A percentile compares a stretch with the other conserved stretches of the same genome.
Evolutionary conservation across 2,797 vertebrate genomes (phyloP).

Genomic region (Silurus aristotelis): DNA sequence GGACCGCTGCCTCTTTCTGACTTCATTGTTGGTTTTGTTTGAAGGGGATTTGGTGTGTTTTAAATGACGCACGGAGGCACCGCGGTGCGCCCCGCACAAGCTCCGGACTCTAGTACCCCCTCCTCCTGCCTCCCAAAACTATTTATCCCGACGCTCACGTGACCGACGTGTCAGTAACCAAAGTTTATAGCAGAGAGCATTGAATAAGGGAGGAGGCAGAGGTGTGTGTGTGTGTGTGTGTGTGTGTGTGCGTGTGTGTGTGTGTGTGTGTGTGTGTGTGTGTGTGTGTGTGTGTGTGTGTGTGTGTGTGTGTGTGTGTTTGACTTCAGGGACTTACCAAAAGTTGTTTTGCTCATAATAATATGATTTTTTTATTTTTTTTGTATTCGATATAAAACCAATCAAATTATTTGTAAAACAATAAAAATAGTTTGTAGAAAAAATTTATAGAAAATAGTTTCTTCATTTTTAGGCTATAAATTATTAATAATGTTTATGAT

Average conservation of each 20-base stretch:
- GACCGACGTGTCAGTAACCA: slow-evolving; percentile 70
- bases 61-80: slow-evolving; percentile 64
- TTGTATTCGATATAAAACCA: not conserved
- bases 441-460: not conserved
- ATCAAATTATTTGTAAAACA: not conserved
- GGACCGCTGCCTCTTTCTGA: slow-evolving; percentile 59
- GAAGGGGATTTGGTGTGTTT: not conserved
- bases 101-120: slow-evolving; percentile 68
- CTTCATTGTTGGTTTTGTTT: slow-evolving; percentile 35
- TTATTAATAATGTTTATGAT: not conserved
- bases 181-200: slow-evolving; percentile 45
- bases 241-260: not conserved
- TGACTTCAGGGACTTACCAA: slow-evolving; percentile 1
- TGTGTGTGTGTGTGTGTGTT: not conserved
- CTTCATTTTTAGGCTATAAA: not conserved
- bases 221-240: slow-evolving; percentile 15
- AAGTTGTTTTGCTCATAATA: not conserved
- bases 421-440: not conserved
- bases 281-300: not conserved
- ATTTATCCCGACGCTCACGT: slow-evolving; percentile 81
- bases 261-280: not conserved
- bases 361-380: not conserved
- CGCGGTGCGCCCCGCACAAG: slow-evolving; percentile 67
- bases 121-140: slow-evolving; percentile 67
- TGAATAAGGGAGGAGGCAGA: slow-evolving; percentile 31